Percentiles rank a stretch among this genome's conserved stretches.
Evolutionary conservation across 2,888 invertebrate genomes (phyloP).

Genomic region (Latrodectus hesperus): DNA sequence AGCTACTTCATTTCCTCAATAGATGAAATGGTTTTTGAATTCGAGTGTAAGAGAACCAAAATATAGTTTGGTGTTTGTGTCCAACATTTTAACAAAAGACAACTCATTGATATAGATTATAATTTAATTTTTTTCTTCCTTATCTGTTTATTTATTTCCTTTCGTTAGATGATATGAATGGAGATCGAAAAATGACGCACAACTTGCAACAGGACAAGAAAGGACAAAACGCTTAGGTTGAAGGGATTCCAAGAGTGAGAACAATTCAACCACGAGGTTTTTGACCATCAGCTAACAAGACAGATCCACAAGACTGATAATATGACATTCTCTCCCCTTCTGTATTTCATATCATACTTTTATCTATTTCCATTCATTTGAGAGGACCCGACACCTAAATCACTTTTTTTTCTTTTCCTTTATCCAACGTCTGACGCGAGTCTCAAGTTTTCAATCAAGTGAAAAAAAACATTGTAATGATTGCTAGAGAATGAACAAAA

Average conservation of each 20-base stretch:
- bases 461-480: slow-evolving; percentile 5
- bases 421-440: background rate
- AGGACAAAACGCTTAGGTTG: too few relatives aligned
- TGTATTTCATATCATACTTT: slow-evolving; percentile 15
- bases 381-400: background rate
- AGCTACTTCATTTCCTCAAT: too few relatives aligned
- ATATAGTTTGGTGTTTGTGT: too few relatives aligned
- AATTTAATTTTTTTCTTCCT: too few relatives aligned
- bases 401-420: background rate
- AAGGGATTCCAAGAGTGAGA: background rate
- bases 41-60: too few relatives aligned
- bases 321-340: slow-evolving; percentile 5
- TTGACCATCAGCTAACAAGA: slow-evolving; percentile 41
- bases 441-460: background rate
- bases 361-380: slow-evolving; percentile 18
- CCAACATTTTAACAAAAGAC: too few relatives aligned
- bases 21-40: too few relatives aligned
- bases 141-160: too few relatives aligned
- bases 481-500: background rate
- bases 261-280: slow-evolving; percentile 30
- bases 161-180: too few relatives aligned
- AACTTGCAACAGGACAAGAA: too few relatives aligned
- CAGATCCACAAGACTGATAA: slow-evolving; percentile 46
- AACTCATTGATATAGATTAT: too few relatives aligned
- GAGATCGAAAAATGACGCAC: too few relatives aligned